Evolutionary conservation across 1,140 invertebrate species (phyloP).

Genomic region (Wasmannia auropunctata): DNA sequence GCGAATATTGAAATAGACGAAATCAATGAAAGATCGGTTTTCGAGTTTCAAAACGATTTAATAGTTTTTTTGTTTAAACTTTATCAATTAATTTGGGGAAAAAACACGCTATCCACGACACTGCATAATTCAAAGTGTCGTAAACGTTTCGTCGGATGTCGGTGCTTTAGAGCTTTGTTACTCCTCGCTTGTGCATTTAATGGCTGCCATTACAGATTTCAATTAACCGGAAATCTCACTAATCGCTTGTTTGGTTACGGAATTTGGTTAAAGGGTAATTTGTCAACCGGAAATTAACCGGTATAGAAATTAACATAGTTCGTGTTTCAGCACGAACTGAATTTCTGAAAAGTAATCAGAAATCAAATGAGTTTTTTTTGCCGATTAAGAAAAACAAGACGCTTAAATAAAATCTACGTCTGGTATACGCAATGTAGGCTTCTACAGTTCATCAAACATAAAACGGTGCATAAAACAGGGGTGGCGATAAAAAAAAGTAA

Average conservation of each 20-base stretch:
- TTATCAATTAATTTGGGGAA: background rate
- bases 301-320: background rate
- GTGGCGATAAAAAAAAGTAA: background rate
- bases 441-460: background rate
- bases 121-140: background rate
- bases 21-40: slow-evolving; percentile 9
- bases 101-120: background rate
- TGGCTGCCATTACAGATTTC: slow-evolving; percentile 33
- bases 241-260: background rate
- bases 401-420: background rate
- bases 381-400: background rate
- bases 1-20: slow-evolving; percentile 18
- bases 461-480: background rate
- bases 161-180: slow-evolving; percentile 1
- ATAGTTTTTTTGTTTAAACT: background rate
- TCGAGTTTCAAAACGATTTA: background rate
- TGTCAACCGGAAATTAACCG: slow-evolving; percentile 3
- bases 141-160: background rate
- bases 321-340: background rate
- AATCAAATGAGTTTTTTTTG: background rate
- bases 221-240: slow-evolving; percentile 46
- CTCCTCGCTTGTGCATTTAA: slow-evolving; percentile 14
- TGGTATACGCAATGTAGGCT: background rate
- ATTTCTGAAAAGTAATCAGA: background rate
- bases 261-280: slow-evolving; percentile 5